Evolutionary conservation across 2,888 invertebrate genomes (phyloP).

Genomic region (Tetragonula carbonaria): DNA sequence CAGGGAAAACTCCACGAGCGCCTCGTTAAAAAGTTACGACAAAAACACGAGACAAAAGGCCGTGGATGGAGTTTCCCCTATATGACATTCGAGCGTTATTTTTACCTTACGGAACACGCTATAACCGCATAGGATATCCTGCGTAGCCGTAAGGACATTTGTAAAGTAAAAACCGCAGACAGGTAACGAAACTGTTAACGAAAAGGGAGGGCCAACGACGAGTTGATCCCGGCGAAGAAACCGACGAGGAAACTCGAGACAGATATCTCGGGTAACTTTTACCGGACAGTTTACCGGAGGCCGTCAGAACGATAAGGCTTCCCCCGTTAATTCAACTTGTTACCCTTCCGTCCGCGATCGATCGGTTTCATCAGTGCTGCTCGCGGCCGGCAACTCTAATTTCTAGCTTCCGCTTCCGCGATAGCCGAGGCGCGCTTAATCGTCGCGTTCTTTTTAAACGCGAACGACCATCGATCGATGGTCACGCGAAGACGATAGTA

Average conservation of each 20-base stretch:
- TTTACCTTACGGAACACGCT: too few relatives aligned
- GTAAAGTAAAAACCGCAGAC: conserved; percentile 11
- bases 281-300: conserved; percentile 51
- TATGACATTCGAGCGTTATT: too few relatives aligned
- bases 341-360: conserved; percentile 45
- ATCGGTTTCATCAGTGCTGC: background rate
- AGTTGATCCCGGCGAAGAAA: conserved; percentile 20
- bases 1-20: too few relatives aligned
- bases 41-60: too few relatives aligned
- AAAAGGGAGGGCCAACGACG: conserved; percentile 22
- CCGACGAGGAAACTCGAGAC: conserved; percentile 47
- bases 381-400: conserved; percentile 17
- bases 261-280: conserved; percentile 34
- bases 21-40: too few relatives aligned
- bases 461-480: background rate
- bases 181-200: conserved; percentile 9
- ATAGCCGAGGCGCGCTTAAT: background rate
- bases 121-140: too few relatives aligned
- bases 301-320: conserved; percentile 50
- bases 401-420: conserved; percentile 18
- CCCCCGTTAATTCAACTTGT: conserved; percentile 60
- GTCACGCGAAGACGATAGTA: background rate
- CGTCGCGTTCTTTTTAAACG: background rate
- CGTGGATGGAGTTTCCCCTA: too few relatives aligned
- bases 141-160: background rate